Evolutionary conservation across 2,113 vertebrate species (phyloP).

Genomic region (Diphyllodes magnificus): DNA sequence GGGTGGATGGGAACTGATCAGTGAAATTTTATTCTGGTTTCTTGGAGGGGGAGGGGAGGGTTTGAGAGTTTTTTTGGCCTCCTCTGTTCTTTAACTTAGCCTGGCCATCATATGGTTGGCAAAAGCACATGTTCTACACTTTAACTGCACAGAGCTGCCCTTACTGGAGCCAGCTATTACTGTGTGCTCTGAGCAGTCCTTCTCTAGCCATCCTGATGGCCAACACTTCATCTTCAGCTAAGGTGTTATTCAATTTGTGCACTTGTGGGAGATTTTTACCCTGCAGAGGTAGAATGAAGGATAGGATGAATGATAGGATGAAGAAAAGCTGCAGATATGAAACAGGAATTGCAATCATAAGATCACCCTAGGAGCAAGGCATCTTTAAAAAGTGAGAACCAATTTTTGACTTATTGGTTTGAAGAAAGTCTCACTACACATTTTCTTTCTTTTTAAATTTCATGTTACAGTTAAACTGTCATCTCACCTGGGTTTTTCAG

Average conservation of each 20-base stretch:
- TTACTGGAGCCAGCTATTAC: not conserved
- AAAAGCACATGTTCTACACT: not conserved
- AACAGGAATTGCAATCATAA: not conserved
- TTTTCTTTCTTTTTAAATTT: not conserved
- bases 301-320: too few species aligned
- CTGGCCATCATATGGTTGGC: not conserved
- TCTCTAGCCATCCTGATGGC: not conserved
- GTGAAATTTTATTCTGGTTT: not conserved
- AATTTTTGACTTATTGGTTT: not conserved
- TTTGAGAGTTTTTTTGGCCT: accelerated
- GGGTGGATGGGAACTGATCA: accelerated
- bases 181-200: not conserved
- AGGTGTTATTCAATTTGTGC: not conserved
- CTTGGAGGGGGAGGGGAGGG: too few species aligned
- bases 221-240: not conserved
- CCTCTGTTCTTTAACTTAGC: not conserved
- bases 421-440: not conserved
- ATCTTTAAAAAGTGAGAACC: not conserved
- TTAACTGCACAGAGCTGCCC: not conserved
- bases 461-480: not conserved
- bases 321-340: not conserved
- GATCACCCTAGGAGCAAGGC: not conserved
- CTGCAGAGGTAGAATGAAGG: not conserved
- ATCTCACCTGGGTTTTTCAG: not conserved
- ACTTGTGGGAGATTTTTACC: not conserved